These are phyloP conservation scores for Apodemus agrarius DNA, from an alignment of 2,797 vertebrate genomes.

Conservation along the genomic window DNA sequence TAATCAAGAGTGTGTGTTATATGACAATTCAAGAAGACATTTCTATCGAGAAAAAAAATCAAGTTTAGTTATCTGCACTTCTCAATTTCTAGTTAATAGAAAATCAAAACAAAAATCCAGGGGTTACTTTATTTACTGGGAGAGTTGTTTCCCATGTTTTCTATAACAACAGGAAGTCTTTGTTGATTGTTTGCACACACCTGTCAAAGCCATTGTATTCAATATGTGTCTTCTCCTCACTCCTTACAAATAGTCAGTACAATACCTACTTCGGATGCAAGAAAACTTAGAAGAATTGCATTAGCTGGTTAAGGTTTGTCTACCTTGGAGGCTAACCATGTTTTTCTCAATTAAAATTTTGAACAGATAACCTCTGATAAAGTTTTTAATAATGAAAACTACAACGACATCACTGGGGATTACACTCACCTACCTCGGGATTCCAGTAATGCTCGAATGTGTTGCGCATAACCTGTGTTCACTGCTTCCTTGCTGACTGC, in stretches of 20 bases:
- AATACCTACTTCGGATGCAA: not conserved
- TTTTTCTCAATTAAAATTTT: slow-evolving; percentile 6
- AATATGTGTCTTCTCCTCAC: not conserved
- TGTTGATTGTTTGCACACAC: not conserved
- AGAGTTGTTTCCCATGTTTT: not conserved
- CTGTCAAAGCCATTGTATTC: not conserved
- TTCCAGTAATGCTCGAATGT: not conserved
- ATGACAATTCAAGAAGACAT: not conserved
- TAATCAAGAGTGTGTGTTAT: not conserved
- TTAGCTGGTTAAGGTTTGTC: not conserved
- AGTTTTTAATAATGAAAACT: slow-evolving; percentile 37
- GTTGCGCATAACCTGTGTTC: not conserved
- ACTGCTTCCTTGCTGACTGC: not conserved
- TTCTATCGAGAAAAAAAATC: not conserved
- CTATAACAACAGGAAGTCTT: not conserved
- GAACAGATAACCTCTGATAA: not conserved
- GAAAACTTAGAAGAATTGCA: not conserved
- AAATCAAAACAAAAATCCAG: not conserved
- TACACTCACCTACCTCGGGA: not conserved
- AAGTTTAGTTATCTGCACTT: not conserved
- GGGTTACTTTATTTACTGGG: not conserved
- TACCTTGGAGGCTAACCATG: not conserved
- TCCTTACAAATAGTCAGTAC: not conserved
- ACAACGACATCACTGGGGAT: not conserved
- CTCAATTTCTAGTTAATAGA: not conserved